Evolutionary conservation across 2,113 vertebrate genomes (phyloP).

Genomic region (Acanthochromis polyacanthus): DNA sequence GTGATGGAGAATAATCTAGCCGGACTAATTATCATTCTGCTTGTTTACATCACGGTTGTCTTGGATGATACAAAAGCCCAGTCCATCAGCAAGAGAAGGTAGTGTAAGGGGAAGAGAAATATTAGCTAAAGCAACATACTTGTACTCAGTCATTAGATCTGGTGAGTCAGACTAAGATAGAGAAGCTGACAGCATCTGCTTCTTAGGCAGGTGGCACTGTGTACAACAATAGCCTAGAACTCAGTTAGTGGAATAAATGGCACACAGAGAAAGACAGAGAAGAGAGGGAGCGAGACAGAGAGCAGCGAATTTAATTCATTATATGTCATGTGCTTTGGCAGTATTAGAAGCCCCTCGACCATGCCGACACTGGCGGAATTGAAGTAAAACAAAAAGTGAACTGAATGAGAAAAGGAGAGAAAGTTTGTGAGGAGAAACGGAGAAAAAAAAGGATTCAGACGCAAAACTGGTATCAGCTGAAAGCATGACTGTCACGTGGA

Average conservation of each 20-base stretch:
- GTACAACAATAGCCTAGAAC: slow-evolving; percentile 41
- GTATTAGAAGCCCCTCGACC: slow-evolving; percentile 17
- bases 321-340: slow-evolving; percentile 4
- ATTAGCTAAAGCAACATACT: too few species aligned
- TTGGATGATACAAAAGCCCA: too few species aligned
- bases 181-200: background rate
- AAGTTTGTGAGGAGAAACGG: background rate
- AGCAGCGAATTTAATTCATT: background rate
- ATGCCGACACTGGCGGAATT: background rate
- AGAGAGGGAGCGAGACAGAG: background rate
- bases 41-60: too few species aligned
- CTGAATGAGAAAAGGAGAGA: slow-evolving; percentile 1
- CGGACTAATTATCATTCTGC: too few species aligned
- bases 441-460: background rate
- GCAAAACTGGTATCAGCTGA: slow-evolving; percentile 16
- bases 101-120: too few species aligned
- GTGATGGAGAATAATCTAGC: too few species aligned
- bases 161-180: too few species aligned
- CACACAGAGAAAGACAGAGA: background rate
- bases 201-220: slow-evolving; percentile 23
- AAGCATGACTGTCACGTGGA: slow-evolving; percentile 33
- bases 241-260: slow-evolving; percentile 14
- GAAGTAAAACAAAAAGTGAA: slow-evolving; percentile 4
- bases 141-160: too few species aligned
- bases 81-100: too few species aligned